These are phyloP conservation scores for Antheraea pernyi DNA, from an alignment of 1,140 invertebrate genomes.

Conservation along the genomic window DNA sequence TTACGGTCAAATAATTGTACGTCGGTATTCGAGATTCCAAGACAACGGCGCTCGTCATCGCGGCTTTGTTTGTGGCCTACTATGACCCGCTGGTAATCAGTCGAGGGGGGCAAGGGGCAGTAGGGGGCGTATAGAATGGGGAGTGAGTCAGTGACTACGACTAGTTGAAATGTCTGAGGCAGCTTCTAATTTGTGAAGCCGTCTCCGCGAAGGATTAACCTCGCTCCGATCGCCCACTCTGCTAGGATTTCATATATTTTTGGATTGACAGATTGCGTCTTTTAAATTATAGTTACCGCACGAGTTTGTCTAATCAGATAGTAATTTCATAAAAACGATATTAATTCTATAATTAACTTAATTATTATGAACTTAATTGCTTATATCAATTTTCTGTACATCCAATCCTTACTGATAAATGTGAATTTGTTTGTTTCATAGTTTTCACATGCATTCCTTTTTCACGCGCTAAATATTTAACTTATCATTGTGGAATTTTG, in stretches of 20 bases:
- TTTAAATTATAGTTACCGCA: too few relatives aligned
- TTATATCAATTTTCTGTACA: too few relatives aligned
- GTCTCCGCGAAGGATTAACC: conserved; percentile 41
- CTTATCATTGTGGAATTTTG: too few relatives aligned
- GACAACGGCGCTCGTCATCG: conserved; percentile 53
- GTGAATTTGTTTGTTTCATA: too few relatives aligned
- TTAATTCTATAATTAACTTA: too few relatives aligned
- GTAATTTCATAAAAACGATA: too few relatives aligned
- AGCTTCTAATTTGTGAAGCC: conserved; percentile 54
- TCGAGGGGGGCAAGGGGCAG: conserved; percentile 21
- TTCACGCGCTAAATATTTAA: too few relatives aligned
- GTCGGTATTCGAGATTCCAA: conserved; percentile 48
- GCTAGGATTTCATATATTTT: conserved; percentile 25
- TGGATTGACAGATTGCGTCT: too few relatives aligned
- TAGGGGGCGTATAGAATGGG: conserved; percentile 13
- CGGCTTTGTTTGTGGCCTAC: conserved; percentile 52
- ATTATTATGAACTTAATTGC: too few relatives aligned
- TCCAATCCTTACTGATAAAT: too few relatives aligned
- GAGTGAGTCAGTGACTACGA: conserved; percentile 29
- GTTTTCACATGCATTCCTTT: too few relatives aligned
- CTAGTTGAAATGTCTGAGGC: conserved; percentile 49
- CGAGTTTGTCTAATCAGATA: too few relatives aligned
- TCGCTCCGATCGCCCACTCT: conserved; percentile 36
- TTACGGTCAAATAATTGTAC: conserved; percentile 43
- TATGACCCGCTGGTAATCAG: conserved; percentile 47